Base-by-base conservation (phyloP, 2,113 vertebrate genomes). In the Psittacula cyanocephala region DNA sequence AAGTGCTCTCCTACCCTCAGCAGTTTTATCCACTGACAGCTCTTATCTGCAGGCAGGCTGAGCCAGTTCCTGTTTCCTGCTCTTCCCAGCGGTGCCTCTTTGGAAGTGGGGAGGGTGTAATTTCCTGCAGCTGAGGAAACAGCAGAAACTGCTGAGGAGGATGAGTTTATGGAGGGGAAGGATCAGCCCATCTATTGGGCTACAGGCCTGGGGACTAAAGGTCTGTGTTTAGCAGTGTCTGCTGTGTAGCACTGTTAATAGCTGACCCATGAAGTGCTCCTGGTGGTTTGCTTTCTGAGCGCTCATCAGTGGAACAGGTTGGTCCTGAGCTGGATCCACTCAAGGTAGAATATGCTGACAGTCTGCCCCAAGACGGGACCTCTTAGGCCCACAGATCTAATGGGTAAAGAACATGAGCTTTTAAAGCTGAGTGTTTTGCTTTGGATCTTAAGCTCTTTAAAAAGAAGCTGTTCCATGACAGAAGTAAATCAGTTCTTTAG, bases 71-170 rank as follows among this genome's bases (percentile, higher is more conserved):
- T 0, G 0, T 49, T 86, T 80, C 75, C 71, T 79, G 74, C 57
- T 72, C 43, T 64, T 83, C 43, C 53, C 1, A 1, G 4, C 0
- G 0, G 57, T 9, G 24, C 55, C 28, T 78, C n/a, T 76, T 31
- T 46, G 74, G 57, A 62, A 41, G 2, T 25, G 11, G 77, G 49
- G 65, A 82, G 57, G 1, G 3, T 11, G 3, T 57, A 2, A 27
- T 92, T 90, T 82, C 57, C 5, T 1, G 53, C 76, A 77, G 63
- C 91, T 83, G 76, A 92, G 67, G 88, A 80, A 82, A 50, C 10
- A 7, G 67, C 57, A 47, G 22, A 57, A 81, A 52, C 11, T 86
- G 29, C 53, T 63, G 63, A 83, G 79, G 37, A 69, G 41, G 25
- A n/a, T 62, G 44, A 69, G 41, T 31, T 90, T 84, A 57, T n/a